Evolutionary conservation across 2,797 vertebrate genomes (phyloP).

Genomic region (Dicrostonyx torquatus): DNA sequence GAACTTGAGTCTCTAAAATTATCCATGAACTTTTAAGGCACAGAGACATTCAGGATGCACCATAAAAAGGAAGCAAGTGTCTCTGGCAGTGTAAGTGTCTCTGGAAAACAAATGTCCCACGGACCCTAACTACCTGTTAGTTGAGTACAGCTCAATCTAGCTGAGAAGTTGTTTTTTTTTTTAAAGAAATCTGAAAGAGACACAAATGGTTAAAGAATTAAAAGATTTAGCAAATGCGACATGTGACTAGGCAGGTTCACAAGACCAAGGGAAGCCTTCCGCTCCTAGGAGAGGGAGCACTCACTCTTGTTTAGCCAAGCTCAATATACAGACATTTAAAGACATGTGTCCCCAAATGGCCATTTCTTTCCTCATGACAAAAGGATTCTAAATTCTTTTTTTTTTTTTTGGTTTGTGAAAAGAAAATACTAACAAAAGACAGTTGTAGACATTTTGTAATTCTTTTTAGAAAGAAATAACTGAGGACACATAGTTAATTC

Average conservation of each 20-base stretch:
- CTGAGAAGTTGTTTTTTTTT: neutral
- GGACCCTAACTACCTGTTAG: neutral
- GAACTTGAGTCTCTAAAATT: constrained; percentile 2
- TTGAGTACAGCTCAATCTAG: neutral
- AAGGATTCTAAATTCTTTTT: constrained; percentile 78
- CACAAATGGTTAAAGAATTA: constrained; percentile 51
- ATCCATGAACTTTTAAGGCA: neutral
- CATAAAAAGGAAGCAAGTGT: neutral
- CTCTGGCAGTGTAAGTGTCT: neutral
- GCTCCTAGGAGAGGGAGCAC: neutral
- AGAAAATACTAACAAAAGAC: constrained; percentile 76
- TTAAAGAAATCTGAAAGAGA: constrained; percentile 37
- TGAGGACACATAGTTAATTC: constrained; percentile 93
- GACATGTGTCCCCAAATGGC: constrained; percentile 65
- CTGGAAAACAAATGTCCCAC: constrained; percentile 6
- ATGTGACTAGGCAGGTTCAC: neutral
- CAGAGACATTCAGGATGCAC: neutral
- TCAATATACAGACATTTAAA: constrained; percentile 56
- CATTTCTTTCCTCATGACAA: constrained; percentile 67
- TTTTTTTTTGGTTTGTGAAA: constrained; percentile 59
- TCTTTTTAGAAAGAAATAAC: constrained; percentile 86
- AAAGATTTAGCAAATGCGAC: constrained; percentile 55
- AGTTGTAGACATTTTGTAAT: constrained; percentile 82
- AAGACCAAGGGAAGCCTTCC: constrained; percentile 44
- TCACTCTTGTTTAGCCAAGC: constrained; percentile 48